Evolutionary conservation across 1,140 invertebrate species (phyloP).

Genomic region (Anadara kagoshimensis): DNA sequence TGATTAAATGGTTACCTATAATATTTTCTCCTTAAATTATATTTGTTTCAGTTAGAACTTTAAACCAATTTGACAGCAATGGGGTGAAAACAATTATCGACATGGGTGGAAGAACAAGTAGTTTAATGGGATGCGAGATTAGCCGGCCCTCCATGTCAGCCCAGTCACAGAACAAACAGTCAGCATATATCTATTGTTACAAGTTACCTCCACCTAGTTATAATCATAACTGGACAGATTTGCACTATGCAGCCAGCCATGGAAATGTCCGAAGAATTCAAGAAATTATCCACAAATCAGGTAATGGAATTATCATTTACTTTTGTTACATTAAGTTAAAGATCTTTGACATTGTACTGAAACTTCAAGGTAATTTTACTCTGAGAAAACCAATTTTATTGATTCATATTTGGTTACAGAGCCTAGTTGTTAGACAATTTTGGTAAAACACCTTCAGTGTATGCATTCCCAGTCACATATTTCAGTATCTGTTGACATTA

Average conservation of each 20-base stretch:
- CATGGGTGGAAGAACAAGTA: constrained; percentile 48
- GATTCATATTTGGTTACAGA: no score
- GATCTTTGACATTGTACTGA: no score
- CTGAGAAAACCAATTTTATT: no score
- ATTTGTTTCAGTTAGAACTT: not conserved
- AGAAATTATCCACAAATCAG: constrained; percentile 57
- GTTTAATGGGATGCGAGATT: constrained; percentile 35
- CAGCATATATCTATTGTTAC: constrained; percentile 21
- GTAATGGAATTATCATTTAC: constrained; percentile 21
- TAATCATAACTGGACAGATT: constrained; percentile 59
- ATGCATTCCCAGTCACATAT: no score
- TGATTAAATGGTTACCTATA: no score
- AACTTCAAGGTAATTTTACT: no score
- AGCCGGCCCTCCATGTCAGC: constrained; percentile 7
- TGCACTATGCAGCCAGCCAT: constrained; percentile 61
- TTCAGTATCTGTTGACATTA: no score
- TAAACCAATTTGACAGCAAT: not conserved
- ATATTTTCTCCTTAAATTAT: no score
- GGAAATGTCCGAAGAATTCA: constrained; percentile 55
- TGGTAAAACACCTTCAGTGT: no score
- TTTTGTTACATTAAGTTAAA: not conserved
- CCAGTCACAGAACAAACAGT: constrained; percentile 23
- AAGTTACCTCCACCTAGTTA: constrained; percentile 53
- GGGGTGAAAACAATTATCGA: not conserved
- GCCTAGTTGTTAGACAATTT: no score